These are phyloP conservation scores for Drosophila pandora DNA, from an alignment of 1,140 invertebrate genomes.

Conservation along the genomic window DNA sequence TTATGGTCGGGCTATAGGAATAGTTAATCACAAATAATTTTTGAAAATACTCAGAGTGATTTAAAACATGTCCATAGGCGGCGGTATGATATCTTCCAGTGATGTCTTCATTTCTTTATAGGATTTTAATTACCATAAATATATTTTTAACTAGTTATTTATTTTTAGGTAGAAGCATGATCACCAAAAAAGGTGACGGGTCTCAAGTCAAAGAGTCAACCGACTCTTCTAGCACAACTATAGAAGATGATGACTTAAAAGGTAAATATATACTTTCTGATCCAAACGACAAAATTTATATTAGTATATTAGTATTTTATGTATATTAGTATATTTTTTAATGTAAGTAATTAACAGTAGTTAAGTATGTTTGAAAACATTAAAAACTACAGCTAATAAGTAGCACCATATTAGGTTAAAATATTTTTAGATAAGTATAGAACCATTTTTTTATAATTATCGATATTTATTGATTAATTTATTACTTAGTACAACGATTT, in stretches of 20 bases:
- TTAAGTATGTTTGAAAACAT: neutral
- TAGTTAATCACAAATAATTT: too few species aligned
- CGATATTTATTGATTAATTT: too few species aligned
- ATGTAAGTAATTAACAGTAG: neutral
- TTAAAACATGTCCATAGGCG: too few species aligned
- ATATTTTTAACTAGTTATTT: neutral
- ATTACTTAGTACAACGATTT: too few species aligned
- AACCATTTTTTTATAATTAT: too few species aligned
- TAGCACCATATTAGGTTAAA: too few species aligned
- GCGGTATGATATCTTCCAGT: too few species aligned
- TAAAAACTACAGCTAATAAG: neutral
- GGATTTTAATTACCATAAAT: neutral
- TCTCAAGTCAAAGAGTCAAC: slow-evolving; percentile 98
- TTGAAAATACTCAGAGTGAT: too few species aligned
- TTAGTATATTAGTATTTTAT: neutral
- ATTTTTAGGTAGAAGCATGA: slow-evolving; percentile 87
- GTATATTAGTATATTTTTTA: neutral
- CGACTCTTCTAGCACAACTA: slow-evolving; percentile 95
- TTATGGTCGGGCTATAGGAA: too few species aligned
- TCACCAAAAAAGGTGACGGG: slow-evolving; percentile 96
- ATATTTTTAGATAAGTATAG: too few species aligned
- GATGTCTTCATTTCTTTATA: too few species aligned
- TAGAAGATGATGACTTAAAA: slow-evolving; percentile 94
- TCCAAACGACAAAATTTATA: neutral
- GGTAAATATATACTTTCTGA: slow-evolving; percentile 86